A percentile compares a stretch with the other conserved stretches of the same genome.
Conservation (phyloP, 2,797 vertebrate species). For the Oreochromis mossambicus region DNA sequence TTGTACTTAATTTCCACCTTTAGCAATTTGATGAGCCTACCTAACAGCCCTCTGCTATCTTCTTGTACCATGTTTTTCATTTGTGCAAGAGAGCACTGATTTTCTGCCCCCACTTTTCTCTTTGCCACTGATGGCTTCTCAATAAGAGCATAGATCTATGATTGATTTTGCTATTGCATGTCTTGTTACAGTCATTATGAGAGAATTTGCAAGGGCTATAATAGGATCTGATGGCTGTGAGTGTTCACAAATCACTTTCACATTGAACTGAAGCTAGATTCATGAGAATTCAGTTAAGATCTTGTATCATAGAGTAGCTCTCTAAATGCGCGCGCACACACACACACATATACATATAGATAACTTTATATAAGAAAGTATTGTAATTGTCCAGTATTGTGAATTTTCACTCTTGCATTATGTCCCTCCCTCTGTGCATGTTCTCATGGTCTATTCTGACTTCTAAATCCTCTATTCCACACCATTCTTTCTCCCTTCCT, state of each 20-base stretch:
- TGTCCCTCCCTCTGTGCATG: background rate
- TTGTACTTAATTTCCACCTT: background rate
- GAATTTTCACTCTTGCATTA: background rate
- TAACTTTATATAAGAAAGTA: constrained; percentile 5
- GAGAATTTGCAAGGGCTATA: constrained; percentile 66
- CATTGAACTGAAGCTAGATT: constrained; percentile 63
- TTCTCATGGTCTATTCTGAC: constrained; percentile 18
- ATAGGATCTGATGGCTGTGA: constrained; percentile 71
- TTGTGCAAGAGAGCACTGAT: constrained; percentile 62
- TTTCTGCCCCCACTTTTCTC: constrained; percentile 22
- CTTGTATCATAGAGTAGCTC: constrained; percentile 8
- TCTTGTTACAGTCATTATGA: constrained; percentile 70
- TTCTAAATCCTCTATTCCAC: constrained; percentile 52
- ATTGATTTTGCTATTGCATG: constrained; percentile 75
- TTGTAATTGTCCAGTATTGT: background rate
- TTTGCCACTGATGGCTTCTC: constrained; percentile 62
- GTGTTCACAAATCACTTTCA: constrained; percentile 76
- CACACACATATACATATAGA: fast-evolving
- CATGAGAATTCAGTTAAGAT: constrained; percentile 43
- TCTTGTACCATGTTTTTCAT: constrained; percentile 39
- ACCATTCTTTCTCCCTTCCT: constrained; percentile 37
- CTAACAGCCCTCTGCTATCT: constrained; percentile 17
- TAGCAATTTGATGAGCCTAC: background rate
- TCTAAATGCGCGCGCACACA: constrained; percentile 3
- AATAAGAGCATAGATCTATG: constrained; percentile 73